Evolutionary conservation across 2,797 vertebrate species (phyloP).

Genomic region (Hemitrygon akajei): DNA sequence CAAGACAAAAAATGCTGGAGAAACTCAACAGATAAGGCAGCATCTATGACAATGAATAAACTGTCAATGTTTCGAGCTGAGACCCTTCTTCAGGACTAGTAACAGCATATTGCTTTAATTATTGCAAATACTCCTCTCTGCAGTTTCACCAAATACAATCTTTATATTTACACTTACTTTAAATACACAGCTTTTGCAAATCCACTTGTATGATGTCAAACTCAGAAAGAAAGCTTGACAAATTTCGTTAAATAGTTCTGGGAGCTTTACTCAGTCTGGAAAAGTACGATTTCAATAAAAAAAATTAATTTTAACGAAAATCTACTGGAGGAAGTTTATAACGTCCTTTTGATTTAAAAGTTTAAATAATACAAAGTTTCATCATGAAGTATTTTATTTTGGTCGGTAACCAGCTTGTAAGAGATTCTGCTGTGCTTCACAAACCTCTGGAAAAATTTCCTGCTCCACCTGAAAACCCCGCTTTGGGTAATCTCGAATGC

Average conservation of each 20-base stretch:
- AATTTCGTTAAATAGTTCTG: background rate
- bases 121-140: background rate
- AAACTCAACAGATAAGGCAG: too few relatives aligned
- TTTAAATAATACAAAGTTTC: background rate
- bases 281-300: constrained; percentile 13
- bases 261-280: background rate
- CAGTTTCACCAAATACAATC: background rate
- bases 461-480: constrained; percentile 45
- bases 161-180: background rate
- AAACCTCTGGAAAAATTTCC: constrained; percentile 41
- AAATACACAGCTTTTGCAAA: background rate
- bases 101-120: background rate
- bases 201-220: background rate
- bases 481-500: constrained; percentile 41
- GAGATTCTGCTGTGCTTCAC: constrained; percentile 42
- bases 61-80: too few relatives aligned
- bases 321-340: background rate
- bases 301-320: constrained; percentile 4
- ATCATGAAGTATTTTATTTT: background rate
- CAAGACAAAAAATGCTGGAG: too few relatives aligned
- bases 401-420: constrained; percentile 41
- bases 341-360: background rate
- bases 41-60: too few relatives aligned
- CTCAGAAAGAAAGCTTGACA: background rate
- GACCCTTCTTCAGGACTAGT: too few relatives aligned